Conservation (phyloP, 2,113 vertebrate genomes). For the Brachyhypopomus gauderio region DNA sequence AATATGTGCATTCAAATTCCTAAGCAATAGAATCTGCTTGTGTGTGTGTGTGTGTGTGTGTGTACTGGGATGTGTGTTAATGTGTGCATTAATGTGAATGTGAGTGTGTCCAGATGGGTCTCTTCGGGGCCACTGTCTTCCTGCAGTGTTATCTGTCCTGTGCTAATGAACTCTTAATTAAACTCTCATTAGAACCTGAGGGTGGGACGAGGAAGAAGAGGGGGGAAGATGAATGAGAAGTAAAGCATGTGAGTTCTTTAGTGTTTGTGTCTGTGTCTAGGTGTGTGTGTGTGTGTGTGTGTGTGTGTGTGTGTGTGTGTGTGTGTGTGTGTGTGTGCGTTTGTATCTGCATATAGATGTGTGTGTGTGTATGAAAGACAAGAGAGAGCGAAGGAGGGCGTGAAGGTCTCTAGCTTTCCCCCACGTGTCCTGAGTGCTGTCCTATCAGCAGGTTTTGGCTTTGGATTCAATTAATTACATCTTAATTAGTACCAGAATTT, state of each 20-base stretch:
- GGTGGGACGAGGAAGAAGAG: background rate
- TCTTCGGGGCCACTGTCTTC: background rate
- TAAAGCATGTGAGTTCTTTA: slow-evolving; percentile 3
- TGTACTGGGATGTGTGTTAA: background rate
- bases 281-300: slow-evolving; percentile 11
- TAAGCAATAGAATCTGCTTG: slow-evolving; percentile 10
- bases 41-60: slow-evolving; percentile 21
- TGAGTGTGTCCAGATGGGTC: slow-evolving; percentile 29
- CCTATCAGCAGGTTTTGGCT: slow-evolving; percentile 46
- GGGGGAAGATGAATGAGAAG: slow-evolving; percentile 3
- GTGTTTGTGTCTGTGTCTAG: background rate
- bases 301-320: background rate
- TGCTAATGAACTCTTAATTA: slow-evolving; percentile 36
- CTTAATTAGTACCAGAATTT: slow-evolving; percentile 41
- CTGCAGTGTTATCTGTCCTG: slow-evolving; percentile 18
- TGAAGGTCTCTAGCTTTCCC: slow-evolving; percentile 23
- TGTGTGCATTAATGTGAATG: background rate
- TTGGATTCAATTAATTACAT: slow-evolving; percentile 42
- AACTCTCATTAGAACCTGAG: background rate
- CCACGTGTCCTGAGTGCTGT: slow-evolving; percentile 32
- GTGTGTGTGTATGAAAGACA: background rate
- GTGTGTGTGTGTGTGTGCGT: slow-evolving; percentile 32
- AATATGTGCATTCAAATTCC: background rate
- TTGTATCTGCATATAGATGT: background rate
- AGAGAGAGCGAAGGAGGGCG: background rate